Evolutionary conservation across 35 echinoderm and acorn worm genomes (phyloP).

Genomic region (Lytechinus pictus): DNA sequence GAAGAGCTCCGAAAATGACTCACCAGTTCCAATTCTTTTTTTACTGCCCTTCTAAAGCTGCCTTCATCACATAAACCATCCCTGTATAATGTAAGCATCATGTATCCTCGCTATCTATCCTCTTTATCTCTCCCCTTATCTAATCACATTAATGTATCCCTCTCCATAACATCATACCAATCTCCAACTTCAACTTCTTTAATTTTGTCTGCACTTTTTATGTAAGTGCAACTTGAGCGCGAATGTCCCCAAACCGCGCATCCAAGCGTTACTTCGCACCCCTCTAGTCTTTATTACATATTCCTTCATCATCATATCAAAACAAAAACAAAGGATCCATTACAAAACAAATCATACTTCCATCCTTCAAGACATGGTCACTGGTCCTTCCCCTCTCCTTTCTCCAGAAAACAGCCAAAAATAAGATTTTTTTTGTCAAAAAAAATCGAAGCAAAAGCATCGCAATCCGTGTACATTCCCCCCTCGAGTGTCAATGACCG

Average conservation of each 20-base stretch:
- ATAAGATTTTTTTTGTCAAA: not conserved
- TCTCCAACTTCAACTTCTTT: not conserved
- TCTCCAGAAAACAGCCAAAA: not conserved
- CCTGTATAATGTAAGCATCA: not conserved
- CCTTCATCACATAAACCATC: not conserved
- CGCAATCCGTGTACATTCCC: not conserved
- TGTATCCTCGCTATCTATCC: not conserved
- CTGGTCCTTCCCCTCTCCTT: not conserved
- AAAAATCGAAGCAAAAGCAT: not conserved
- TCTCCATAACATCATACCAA: not conserved
- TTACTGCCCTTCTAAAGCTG: not conserved
- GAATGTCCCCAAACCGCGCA: not conserved
- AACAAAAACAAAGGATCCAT: not conserved
- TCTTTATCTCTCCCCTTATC: too few species aligned
- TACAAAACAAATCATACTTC: not conserved
- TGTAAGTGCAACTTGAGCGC: too few species aligned
- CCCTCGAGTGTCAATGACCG: conserved; percentile 38
- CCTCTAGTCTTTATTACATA: not conserved
- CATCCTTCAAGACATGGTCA: not conserved
- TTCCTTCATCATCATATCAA: not conserved
- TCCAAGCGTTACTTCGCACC: not conserved
- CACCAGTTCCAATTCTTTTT: not conserved
- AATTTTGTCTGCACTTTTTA: not conserved
- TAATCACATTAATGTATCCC: not conserved
- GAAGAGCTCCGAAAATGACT: not conserved